Conservation (phyloP, 2,113 vertebrate species). For the Daphoenositta chrysoptera region DNA sequence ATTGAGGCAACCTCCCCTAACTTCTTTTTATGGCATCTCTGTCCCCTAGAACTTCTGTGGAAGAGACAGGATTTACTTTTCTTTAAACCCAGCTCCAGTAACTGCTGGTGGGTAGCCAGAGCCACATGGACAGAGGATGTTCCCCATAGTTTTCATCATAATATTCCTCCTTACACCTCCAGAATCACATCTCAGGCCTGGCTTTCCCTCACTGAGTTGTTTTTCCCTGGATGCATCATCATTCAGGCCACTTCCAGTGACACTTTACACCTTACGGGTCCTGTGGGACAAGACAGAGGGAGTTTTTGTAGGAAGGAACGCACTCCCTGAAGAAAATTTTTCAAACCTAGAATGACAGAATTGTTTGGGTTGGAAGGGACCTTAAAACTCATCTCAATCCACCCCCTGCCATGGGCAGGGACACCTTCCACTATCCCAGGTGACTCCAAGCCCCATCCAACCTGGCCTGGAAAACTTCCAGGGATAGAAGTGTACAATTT, state of each 20-base stretch:
- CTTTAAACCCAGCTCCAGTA: neutral
- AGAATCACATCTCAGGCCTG: neutral
- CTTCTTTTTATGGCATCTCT: neutral
- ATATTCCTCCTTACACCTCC: neutral
- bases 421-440: neutral
- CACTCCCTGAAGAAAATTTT: neutral
- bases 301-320: rapidly evolving
- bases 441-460: neutral
- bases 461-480: neutral
- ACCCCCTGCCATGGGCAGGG: neutral
- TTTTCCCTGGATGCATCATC: neutral
- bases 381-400: neutral
- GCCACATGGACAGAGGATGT: neutral
- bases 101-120: neutral
- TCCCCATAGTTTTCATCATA: neutral
- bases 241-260: neutral
- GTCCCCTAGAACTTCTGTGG: neutral
- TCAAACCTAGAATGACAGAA: neutral
- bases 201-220: neutral
- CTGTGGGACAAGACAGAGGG: neutral
- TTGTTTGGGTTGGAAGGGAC: neutral
- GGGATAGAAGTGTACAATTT: neutral
- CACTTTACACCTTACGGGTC: neutral
- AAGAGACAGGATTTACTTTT: neutral
- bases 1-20: neutral